These are phyloP conservation scores for Formica selysi DNA, from an alignment of 1,140 invertebrate species.

Conservation along the genomic window DNA sequence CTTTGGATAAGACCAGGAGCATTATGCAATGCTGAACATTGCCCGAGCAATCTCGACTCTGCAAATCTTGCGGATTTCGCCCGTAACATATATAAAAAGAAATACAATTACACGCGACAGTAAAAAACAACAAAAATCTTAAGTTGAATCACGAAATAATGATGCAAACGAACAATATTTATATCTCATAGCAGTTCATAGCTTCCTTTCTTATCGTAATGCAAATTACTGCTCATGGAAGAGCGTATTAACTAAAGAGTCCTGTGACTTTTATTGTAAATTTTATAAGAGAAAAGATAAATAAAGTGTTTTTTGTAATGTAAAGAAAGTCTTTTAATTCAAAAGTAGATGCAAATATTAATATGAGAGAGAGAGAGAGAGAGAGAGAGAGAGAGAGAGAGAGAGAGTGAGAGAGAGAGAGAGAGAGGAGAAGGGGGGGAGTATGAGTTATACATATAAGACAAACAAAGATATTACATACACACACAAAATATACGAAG, in stretches of 20 bases:
- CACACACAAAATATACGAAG: neutral
- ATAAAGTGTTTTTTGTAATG: slow-evolving; percentile 58
- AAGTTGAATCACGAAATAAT: slow-evolving; percentile 10
- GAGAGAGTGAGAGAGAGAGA: too few species aligned
- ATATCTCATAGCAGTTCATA: neutral
- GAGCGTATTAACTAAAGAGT: slow-evolving; percentile 22
- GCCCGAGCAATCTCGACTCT: too few species aligned
- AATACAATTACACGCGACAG: neutral
- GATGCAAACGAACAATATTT: slow-evolving; percentile 13
- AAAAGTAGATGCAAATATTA: neutral
- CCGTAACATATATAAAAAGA: too few species aligned
- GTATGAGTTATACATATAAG: neutral
- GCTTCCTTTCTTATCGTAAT: neutral
- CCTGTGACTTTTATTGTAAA: slow-evolving; percentile 15
- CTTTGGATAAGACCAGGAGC: too few species aligned
- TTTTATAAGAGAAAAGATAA: slow-evolving; percentile 38
- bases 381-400: too few species aligned
- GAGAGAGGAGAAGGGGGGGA: too few species aligned
- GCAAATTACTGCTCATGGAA: neutral
- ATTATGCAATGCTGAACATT: too few species aligned
- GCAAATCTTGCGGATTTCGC: too few species aligned
- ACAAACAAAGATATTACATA: neutral
- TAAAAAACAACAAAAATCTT: slow-evolving; percentile 4
- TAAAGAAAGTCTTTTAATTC: slow-evolving; percentile 20
- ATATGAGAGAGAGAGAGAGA: too few species aligned